phyloP scores from a whole-genome alignment of 2,888 invertebrate species.

The Schizaphis graminum region DNA sequence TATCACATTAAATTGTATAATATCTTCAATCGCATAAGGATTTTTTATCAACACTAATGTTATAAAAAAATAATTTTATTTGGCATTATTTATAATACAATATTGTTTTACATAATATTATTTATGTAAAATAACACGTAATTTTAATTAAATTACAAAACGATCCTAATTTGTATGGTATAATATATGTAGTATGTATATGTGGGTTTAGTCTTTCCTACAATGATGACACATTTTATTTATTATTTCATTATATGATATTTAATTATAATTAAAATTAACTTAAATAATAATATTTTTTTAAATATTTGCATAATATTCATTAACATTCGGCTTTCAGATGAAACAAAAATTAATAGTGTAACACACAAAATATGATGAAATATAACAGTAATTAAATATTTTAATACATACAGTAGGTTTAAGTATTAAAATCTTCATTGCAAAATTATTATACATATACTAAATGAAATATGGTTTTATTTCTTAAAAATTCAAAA shows the following conservation, averaged over 20 bases:
- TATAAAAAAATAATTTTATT: not conserved
- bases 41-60: not conserved
- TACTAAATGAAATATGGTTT: not conserved
- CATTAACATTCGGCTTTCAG: not conserved
- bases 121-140: not conserved
- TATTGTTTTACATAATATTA: not conserved
- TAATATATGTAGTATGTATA: not conserved
- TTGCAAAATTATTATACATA: not conserved
- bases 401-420: not conserved
- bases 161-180: not conserved
- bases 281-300: not conserved
- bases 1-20: not conserved
- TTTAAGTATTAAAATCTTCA: not conserved
- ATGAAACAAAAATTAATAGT: not conserved
- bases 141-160: not conserved
- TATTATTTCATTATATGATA: not conserved
- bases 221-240: not conserved
- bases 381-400: not conserved
- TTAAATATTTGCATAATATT: constrained; percentile 25
- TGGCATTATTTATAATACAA: not conserved
- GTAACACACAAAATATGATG: not conserved
- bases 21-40: not conserved
- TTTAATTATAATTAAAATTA: not conserved
- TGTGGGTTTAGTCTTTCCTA: not conserved
- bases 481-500: not conserved